Percentiles rank a stretch among this genome's conserved stretches.
These are phyloP conservation scores for Ailuropoda melanoleuca DNA, from an alignment of 2,113 vertebrate species.

Conservation along the genomic window DNA sequence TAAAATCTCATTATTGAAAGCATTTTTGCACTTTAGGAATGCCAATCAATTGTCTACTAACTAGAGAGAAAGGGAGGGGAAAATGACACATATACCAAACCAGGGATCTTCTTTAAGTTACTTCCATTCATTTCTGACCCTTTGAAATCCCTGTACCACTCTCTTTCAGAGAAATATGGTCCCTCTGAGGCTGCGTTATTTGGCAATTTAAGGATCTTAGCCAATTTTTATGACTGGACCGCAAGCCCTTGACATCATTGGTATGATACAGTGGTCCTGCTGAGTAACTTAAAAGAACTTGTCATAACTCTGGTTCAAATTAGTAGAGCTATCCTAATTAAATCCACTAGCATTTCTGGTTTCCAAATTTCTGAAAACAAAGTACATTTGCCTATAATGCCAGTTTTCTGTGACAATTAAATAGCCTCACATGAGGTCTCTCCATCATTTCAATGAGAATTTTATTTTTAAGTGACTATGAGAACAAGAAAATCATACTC, in stretches of 20 bases:
- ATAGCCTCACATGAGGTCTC: background rate
- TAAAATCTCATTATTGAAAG: conserved; percentile 44
- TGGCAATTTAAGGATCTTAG: conserved; percentile 34
- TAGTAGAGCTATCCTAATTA: conserved; percentile 43
- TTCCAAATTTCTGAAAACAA: conserved; percentile 8
- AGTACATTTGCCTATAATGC: background rate
- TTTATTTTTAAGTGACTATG: conserved; percentile 16
- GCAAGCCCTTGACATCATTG: background rate
- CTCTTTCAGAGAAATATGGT: conserved; percentile 6
- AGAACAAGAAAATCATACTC: conserved; percentile 26
- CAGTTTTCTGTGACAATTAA: background rate
- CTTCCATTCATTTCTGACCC: background rate
- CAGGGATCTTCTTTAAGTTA: background rate
- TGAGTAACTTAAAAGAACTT: conserved; percentile 50
- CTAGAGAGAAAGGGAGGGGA: background rate
- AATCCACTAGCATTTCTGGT: background rate
- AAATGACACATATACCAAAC: background rate
- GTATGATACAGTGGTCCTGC: background rate
- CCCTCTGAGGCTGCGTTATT: background rate
- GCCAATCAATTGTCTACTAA: background rate
- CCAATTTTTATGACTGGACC: conserved; percentile 20
- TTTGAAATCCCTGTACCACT: background rate
- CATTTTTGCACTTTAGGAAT: conserved; percentile 17
- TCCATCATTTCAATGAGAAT: background rate
- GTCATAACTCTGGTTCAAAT: conserved; percentile 47